Evolutionary conservation across 2,888 invertebrate genomes (phyloP).

Genomic region (Chromoteleia sp.): DNA sequence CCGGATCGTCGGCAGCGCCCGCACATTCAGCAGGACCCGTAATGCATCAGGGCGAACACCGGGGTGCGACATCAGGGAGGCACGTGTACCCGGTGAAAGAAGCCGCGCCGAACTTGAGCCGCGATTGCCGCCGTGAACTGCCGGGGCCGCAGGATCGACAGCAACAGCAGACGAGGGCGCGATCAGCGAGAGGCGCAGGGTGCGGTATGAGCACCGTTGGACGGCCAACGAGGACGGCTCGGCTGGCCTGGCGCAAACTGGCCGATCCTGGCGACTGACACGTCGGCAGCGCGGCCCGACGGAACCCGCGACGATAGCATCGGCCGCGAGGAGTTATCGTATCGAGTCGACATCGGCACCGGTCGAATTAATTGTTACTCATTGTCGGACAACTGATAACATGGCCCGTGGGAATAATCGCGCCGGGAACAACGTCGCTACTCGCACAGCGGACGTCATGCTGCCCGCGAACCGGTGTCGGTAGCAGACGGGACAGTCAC

Average conservation of each 20-base stretch:
- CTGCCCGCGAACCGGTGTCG: slow-evolving; percentile 83
- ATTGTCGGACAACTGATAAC: slow-evolving; percentile 31
- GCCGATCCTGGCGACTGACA: slow-evolving; percentile 88
- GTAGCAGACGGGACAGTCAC: slow-evolving; percentile 81
- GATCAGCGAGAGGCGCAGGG: slow-evolving; percentile 62
- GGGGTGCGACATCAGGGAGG: slow-evolving; percentile 77
- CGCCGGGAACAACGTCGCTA: slow-evolving; percentile 54
- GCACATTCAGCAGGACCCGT: slow-evolving; percentile 75
- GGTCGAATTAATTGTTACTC: no score
- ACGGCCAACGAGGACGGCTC: slow-evolving; percentile 80
- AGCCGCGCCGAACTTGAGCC: slow-evolving; percentile 67
- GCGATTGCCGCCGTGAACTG: slow-evolving; percentile 61
- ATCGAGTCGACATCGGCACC: no score
- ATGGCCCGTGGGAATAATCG: slow-evolving; percentile 27
- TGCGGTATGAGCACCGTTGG: slow-evolving; percentile 83
- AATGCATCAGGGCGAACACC: slow-evolving; percentile 83
- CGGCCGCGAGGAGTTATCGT: slow-evolving; percentile 73
- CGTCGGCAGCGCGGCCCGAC: slow-evolving; percentile 74
- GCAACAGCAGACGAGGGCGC: background rate
- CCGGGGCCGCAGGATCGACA: slow-evolving; percentile 55
- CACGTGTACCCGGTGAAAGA: slow-evolving; percentile 77
- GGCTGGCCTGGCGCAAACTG: slow-evolving; percentile 85
- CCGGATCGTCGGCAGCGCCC: slow-evolving; percentile 44
- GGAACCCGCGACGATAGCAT: slow-evolving; percentile 82
- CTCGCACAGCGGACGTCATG: slow-evolving; percentile 66